Base-by-base conservation (phyloP, 2,113 vertebrate genomes). In the Phocoena sinus region DNA sequence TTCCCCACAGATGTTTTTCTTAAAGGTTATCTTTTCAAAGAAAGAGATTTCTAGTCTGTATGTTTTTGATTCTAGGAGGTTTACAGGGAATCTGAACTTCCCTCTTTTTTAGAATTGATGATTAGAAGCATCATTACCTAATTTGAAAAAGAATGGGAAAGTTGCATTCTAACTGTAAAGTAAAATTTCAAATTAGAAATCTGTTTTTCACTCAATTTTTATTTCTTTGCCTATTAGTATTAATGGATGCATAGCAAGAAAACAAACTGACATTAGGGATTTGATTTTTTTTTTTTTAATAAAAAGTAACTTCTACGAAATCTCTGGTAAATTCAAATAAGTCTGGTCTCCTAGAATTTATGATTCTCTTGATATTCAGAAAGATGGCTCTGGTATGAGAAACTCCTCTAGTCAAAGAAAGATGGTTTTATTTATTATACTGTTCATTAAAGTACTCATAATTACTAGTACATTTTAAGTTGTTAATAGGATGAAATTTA, bases 401-500 rank as follows among this genome's bases (percentile, higher is more conserved):
- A 83, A 36, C 17, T 14, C 53, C 1, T 25, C 5, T 81, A 58
- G 71, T 95, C 20, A 63, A 94, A 97, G 81, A 74, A 91, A 89
- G 41, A 33, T 8, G 23, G 6, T 89, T 92, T 94, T 20, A 36
- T 92, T 89, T 63, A 80, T 94, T 92, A 79, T 63, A 85, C 58
- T 89, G 50, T 62, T 90, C 25, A 31, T 86, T 89, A 94, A 68
- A 8, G 23, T 74, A 60, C 14, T 74, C 47, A 23, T 47, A 25
- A 67, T 89, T 80, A 82, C 13, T 81, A 76, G 44, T 38, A 82
- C n/a, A 71, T 95, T 89, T 89, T 89, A 96, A 94, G 31, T 94
- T 96, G 63, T 88, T 95, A 94, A 71, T 76, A 77, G 82, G 50
- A 94, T 95, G 68, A 81, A 80, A 91, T 84, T 41, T 95, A 83